Evolutionary conservation across 2,797 vertebrate genomes (phyloP).

Genomic region (Syngnathus acus): DNA sequence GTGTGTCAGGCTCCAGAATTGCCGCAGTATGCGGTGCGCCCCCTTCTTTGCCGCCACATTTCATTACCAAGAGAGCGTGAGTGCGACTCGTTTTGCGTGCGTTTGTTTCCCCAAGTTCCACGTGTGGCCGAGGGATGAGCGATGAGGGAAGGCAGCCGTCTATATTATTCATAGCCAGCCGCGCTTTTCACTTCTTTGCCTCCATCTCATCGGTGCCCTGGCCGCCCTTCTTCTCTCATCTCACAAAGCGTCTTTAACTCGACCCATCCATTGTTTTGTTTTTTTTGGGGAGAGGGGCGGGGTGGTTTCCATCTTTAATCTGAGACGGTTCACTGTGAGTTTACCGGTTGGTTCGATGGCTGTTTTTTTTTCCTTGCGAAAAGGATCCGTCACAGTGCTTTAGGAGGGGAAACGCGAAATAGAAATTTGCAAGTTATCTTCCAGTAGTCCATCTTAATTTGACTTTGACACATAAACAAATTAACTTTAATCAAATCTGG

Average conservation of each 20-base stretch:
- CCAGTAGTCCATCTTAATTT: no score
- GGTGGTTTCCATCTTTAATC: slow-evolving; percentile 6
- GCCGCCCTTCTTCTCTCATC: slow-evolving; percentile 8
- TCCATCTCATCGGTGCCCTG: slow-evolving; percentile 17
- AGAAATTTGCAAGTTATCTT: background rate
- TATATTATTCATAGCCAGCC: slow-evolving; percentile 43
- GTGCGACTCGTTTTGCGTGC: slow-evolving; percentile 1
- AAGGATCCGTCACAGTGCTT: background rate
- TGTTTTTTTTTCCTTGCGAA: background rate
- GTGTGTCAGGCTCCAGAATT: background rate
- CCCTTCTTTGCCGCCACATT: background rate
- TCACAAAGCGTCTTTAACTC: slow-evolving; percentile 5
- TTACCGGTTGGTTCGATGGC: background rate
- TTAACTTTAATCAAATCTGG: no score
- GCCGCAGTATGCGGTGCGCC: background rate
- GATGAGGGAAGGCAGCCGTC: slow-evolving; percentile 22
- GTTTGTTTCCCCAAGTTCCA: slow-evolving; percentile 16
- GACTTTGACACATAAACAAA: no score
- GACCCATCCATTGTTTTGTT: slow-evolving; percentile 1
- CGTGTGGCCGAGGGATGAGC: slow-evolving; percentile 20
- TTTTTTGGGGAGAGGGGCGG: background rate
- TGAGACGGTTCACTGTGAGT: background rate
- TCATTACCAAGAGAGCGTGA: background rate
- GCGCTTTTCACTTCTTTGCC: slow-evolving; percentile 18
- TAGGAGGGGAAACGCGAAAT: background rate